Evolutionary conservation across 1,140 invertebrate genomes (phyloP).

Genomic region (Andrena cerasifolii): DNA sequence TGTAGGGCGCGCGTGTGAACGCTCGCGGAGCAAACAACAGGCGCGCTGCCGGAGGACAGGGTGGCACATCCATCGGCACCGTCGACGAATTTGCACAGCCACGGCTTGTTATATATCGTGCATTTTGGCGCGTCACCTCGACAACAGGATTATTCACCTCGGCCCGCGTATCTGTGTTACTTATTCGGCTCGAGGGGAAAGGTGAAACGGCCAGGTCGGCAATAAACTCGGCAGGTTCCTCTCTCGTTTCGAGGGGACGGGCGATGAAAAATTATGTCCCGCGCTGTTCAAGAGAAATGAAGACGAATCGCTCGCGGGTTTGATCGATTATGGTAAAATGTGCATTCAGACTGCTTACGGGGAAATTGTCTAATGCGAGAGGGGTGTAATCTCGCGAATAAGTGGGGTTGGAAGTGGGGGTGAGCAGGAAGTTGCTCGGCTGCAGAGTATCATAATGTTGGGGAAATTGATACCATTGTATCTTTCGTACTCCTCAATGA

Average conservation of each 20-base stretch:
- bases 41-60: neutral
- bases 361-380: slow-evolving; percentile 1
- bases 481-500: too few relatives aligned
- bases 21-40: neutral
- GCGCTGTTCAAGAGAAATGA: neutral
- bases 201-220: neutral
- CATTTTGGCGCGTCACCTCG: slow-evolving; percentile 25
- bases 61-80: slow-evolving; percentile 13
- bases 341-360: neutral
- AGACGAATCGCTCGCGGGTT: neutral
- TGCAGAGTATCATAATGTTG: neutral
- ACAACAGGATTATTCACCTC: slow-evolving; percentile 37
- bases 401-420: neutral
- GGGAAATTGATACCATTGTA: too few relatives aligned
- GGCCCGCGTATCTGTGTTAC: slow-evolving; percentile 17
- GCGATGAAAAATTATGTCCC: slow-evolving; percentile 7
- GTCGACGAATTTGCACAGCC: slow-evolving; percentile 1
- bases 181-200: slow-evolving; percentile 15
- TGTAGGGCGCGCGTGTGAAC: slow-evolving; percentile 3
- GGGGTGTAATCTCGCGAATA: neutral
- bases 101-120: slow-evolving; percentile 45
- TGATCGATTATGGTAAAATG: slow-evolving; percentile 13
- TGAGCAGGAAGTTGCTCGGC: neutral
- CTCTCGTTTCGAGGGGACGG: too few relatives aligned
- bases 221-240: neutral